Percentiles rank a stretch among this genome's conserved stretches.
These are phyloP conservation scores for Xenopus borealis DNA, from an alignment of 2,113 vertebrate species.

Conservation along the genomic window DNA sequence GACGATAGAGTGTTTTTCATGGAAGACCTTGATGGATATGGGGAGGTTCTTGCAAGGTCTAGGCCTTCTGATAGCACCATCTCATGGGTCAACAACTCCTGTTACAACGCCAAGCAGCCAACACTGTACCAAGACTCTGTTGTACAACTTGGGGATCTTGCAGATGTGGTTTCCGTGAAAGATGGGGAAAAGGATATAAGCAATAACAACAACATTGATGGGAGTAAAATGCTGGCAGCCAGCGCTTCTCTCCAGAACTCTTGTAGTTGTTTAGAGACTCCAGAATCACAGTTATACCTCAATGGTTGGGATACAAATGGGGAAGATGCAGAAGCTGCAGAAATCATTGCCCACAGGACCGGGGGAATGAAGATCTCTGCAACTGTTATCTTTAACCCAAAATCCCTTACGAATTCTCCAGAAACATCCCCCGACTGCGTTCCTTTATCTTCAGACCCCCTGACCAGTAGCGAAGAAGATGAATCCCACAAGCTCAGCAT, in stretches of 20 bases:
- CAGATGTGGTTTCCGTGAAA: slow-evolving; percentile 47
- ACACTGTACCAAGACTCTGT: slow-evolving; percentile 49
- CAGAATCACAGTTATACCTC: slow-evolving; percentile 62
- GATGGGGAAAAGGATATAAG: slow-evolving; percentile 57
- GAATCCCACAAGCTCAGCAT: slow-evolving; percentile 69
- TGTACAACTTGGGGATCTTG: slow-evolving; percentile 55
- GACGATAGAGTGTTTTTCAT: slow-evolving; percentile 92
- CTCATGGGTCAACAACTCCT: slow-evolving; percentile 54
- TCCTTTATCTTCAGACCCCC: slow-evolving; percentile 48
- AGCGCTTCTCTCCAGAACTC: slow-evolving; percentile 51
- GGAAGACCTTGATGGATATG: slow-evolving; percentile 83
- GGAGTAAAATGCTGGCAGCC: slow-evolving; percentile 25
- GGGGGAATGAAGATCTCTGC: slow-evolving; percentile 97
- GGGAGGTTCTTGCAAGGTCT: slow-evolving; percentile 63
- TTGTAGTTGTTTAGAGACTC: slow-evolving; percentile 64
- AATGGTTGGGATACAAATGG: slow-evolving; percentile 78
- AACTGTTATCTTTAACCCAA: slow-evolving; percentile 95
- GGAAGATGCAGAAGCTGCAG: slow-evolving; percentile 75
- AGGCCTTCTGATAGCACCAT: slow-evolving; percentile 53
- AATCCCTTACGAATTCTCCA: slow-evolving; percentile 67
- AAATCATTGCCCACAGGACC: slow-evolving; percentile 89
- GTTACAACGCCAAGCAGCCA: slow-evolving; percentile 45
- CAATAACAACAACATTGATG: slow-evolving; percentile 59
- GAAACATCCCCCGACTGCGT: slow-evolving; percentile 44
- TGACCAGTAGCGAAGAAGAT: slow-evolving; percentile 49